phyloP scores from a whole-genome alignment of 2,113 vertebrate genomes.

The Zosterops japonicus region DNA sequence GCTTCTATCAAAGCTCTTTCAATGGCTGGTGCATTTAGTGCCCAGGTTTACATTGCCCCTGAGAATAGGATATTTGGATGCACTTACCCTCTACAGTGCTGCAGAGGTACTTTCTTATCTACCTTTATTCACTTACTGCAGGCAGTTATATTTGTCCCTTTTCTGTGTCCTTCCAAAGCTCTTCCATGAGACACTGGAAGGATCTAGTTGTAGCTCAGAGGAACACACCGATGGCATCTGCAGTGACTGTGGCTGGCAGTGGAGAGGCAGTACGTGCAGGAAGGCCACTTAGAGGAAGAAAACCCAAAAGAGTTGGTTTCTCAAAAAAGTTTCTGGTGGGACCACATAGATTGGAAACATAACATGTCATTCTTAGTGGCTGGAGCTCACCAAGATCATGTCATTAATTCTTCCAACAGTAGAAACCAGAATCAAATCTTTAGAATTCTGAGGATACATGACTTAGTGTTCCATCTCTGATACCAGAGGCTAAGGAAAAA shows the following conservation, averaged over 20 bases:
- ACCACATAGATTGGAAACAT: neutral
- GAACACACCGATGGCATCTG: neutral
- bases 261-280: neutral
- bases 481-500: conserved; percentile 21
- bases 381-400: neutral
- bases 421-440: neutral
- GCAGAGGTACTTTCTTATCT: neutral
- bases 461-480: neutral
- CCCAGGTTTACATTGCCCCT: neutral
- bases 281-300: neutral
- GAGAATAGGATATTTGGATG: neutral
- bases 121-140: neutral
- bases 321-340: neutral
- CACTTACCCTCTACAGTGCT: neutral
- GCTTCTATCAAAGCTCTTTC: neutral
- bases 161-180: neutral
- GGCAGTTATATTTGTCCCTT: neutral
- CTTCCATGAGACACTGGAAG: neutral
- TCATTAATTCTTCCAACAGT: neutral
- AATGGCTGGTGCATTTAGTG: neutral
- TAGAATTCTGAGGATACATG: neutral
- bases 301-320: neutral
- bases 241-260: accelerated
- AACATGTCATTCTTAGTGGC: neutral
- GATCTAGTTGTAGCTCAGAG: neutral